Conservation (phyloP, 2,797 vertebrate species). For the Merluccius polli region DNA sequence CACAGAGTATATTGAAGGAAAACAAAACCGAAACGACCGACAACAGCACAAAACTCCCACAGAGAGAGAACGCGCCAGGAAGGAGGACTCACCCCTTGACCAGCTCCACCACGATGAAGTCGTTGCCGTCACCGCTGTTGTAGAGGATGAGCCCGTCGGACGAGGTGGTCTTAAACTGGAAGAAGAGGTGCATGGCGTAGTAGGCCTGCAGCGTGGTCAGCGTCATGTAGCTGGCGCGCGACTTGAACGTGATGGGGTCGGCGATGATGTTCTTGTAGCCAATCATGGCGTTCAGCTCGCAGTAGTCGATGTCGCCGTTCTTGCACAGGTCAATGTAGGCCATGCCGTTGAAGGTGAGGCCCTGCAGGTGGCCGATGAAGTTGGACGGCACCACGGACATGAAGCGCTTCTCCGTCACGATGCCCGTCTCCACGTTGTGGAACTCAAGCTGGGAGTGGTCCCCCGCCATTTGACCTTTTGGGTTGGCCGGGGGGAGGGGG, state of each 20-base stretch:
- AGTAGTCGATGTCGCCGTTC: constrained; percentile 98
- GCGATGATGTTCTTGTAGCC: constrained; percentile 98
- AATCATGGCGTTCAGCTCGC: constrained; percentile 95
- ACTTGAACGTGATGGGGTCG: constrained; percentile 97
- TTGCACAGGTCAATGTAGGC: constrained; percentile 98
- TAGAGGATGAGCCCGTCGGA: constrained; percentile 94
- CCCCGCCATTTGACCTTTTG: constrained; percentile 93
- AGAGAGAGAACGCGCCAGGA: constrained; percentile 55
- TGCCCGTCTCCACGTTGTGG: constrained; percentile 98
- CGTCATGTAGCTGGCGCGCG: constrained; percentile 93
- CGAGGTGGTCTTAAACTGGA: constrained; percentile 98
- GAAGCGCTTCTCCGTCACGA: constrained; percentile 93
- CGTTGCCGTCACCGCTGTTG: constrained; percentile 96
- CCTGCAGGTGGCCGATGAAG: constrained; percentile 97
- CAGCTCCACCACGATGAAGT: constrained; percentile 98
- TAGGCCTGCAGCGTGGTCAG: constrained; percentile 94
- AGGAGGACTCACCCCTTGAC: constrained; percentile 88
- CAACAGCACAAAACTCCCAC: neutral
- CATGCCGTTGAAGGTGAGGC: constrained; percentile 96
- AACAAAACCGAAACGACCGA: neutral
- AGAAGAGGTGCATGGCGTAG: constrained; percentile 99
- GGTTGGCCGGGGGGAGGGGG: neutral
- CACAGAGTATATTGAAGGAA: neutral
- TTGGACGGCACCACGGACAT: constrained; percentile 91
- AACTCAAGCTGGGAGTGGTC: constrained; percentile 98